Evolutionary conservation across 1,140 invertebrate genomes (phyloP).

Genomic region (Frieseomelitta varia): DNA sequence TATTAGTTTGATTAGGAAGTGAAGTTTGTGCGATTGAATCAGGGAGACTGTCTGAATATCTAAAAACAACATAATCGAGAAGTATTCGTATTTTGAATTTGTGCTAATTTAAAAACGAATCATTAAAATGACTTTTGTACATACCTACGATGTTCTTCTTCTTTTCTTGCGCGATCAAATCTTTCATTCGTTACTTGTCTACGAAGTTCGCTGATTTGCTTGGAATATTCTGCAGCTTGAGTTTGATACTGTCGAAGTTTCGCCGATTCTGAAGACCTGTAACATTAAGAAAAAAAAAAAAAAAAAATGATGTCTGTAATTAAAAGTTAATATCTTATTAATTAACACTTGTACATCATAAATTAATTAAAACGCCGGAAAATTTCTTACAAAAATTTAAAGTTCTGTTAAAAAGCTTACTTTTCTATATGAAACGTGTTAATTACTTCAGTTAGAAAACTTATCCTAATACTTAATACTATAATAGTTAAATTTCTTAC

Average conservation of each 20-base stretch:
- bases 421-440: neutral
- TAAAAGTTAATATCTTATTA: no score
- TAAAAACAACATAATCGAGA: neutral
- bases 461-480: neutral
- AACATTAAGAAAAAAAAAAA: neutral
- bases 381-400: neutral
- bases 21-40: neutral
- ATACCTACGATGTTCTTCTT: constrained; percentile 77
- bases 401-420: neutral
- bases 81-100: neutral
- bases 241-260: constrained; percentile 83
- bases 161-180: constrained; percentile 77
- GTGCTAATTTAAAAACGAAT: neutral
- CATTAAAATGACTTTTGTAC: neutral
- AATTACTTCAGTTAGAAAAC: neutral
- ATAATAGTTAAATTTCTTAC: constrained; percentile 75
- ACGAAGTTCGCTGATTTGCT: constrained; percentile 82
- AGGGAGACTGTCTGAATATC: neutral
- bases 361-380: no score
- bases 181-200: constrained; percentile 83
- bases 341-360: neutral
- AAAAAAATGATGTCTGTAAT: neutral
- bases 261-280: constrained; percentile 78
- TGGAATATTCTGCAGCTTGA: constrained; percentile 82
- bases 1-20: neutral